phyloP scores from a whole-genome alignment of 2,888 invertebrate species.

The Cantharis rufa region DNA sequence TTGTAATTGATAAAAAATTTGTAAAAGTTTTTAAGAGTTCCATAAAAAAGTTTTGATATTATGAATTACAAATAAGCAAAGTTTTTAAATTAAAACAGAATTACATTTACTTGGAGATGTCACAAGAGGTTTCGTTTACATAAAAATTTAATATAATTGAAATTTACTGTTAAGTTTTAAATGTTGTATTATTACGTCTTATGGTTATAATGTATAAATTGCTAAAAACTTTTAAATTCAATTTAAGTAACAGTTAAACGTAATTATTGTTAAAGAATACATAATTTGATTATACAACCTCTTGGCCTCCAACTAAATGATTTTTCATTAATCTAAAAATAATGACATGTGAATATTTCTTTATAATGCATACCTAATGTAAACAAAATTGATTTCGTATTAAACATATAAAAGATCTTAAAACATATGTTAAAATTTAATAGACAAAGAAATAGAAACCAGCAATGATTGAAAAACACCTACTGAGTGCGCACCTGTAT shows the following conservation, averaged over 20 bases:
- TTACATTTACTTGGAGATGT: not conserved
- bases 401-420: not conserved
- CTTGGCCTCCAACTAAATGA: not conserved
- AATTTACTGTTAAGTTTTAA: not conserved
- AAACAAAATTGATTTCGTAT: not conserved
- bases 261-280: conserved; percentile 1
- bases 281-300: not conserved
- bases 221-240: not conserved
- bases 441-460: not conserved
- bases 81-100: conserved; percentile 1
- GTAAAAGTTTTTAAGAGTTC: not conserved
- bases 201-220: not conserved
- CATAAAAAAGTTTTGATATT: not conserved
- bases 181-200: not conserved
- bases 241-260: not conserved
- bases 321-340: conserved; percentile 4
- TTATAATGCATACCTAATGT: not conserved
- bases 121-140: not conserved
- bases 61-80: not conserved
- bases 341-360: conserved; percentile 3
- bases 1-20: not conserved
- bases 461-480: not conserved
- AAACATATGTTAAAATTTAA: not conserved
- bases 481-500: conserved; percentile 22
- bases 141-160: not conserved